These are phyloP conservation scores for Ectemnius continuus DNA, from an alignment of 2,888 invertebrate species.

Conservation along the genomic window DNA sequence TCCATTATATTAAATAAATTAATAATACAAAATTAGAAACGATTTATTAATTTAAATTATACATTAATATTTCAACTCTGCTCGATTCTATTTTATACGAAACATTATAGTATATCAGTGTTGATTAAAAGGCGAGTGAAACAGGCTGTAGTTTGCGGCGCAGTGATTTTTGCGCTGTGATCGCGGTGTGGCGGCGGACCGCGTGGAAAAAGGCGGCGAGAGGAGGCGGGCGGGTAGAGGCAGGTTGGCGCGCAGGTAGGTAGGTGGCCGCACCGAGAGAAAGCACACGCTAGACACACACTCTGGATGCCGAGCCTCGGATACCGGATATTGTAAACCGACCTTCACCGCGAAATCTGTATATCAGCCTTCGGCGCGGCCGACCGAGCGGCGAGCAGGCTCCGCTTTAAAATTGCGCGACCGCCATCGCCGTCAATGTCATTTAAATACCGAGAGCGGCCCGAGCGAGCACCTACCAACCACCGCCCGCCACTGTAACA, in stretches of 20 bases:
- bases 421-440: slow-evolving; percentile 37
- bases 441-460: slow-evolving; percentile 11
- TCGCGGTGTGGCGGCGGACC: not conserved
- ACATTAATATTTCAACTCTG: too few relatives aligned
- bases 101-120: too few relatives aligned
- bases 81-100: too few relatives aligned
- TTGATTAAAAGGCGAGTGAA: too few relatives aligned
- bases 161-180: not conserved
- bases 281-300: slow-evolving; percentile 44
- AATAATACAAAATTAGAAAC: too few relatives aligned
- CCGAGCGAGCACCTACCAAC: too few relatives aligned
- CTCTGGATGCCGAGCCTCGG: slow-evolving; percentile 44
- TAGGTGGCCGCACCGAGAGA: slow-evolving; percentile 24
- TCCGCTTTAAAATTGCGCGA: slow-evolving; percentile 32
- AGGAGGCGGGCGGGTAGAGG: not conserved
- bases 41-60: too few relatives aligned
- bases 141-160: not conserved
- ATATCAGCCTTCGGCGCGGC: slow-evolving; percentile 48
- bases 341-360: slow-evolving; percentile 58
- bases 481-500: too few relatives aligned
- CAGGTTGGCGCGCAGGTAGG: not conserved
- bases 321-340: slow-evolving; percentile 55
- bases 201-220: not conserved
- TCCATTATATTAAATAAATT: too few relatives aligned
- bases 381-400: slow-evolving; percentile 7